Evolutionary conservation across 2,113 vertebrate species (phyloP).

Genomic region (Oreochromis tanganicae): DNA sequence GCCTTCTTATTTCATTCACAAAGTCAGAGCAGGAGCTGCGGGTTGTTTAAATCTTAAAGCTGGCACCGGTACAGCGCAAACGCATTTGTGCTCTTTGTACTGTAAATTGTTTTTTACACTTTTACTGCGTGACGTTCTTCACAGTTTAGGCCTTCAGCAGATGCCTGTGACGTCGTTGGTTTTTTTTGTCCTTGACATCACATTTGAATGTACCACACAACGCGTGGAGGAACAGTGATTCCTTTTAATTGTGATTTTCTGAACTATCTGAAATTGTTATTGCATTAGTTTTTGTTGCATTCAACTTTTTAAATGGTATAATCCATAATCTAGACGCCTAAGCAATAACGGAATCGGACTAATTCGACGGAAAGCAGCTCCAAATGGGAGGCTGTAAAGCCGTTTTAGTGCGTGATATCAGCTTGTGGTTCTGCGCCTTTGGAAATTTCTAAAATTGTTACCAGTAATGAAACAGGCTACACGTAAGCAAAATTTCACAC

Average conservation of each 20-base stretch:
- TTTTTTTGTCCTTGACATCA: background rate
- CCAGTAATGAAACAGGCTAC: background rate
- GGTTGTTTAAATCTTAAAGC: background rate
- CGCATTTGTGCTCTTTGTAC: background rate
- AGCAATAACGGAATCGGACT: background rate
- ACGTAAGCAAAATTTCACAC: background rate
- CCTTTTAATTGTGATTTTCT: background rate
- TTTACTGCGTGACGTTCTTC: background rate
- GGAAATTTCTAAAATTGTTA: background rate
- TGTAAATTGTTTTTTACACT: background rate
- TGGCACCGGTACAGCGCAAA: background rate
- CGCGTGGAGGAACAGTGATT: background rate
- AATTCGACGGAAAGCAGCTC: background rate
- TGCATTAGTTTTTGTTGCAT: background rate
- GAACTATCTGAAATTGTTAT: background rate
- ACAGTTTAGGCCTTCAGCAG: background rate
- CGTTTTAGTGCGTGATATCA: background rate
- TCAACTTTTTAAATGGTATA: background rate
- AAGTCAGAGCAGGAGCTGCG: background rate
- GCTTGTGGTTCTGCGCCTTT: background rate
- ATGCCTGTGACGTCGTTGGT: background rate
- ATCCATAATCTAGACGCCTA: background rate
- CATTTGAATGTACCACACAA: background rate
- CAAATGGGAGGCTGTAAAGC: background rate
- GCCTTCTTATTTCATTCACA: conserved; percentile 40